Percentiles rank a stretch among this genome's conserved stretches.
Evolutionary conservation across 2,113 vertebrate genomes (phyloP).

Genomic region (Semicossyphus pulcher): DNA sequence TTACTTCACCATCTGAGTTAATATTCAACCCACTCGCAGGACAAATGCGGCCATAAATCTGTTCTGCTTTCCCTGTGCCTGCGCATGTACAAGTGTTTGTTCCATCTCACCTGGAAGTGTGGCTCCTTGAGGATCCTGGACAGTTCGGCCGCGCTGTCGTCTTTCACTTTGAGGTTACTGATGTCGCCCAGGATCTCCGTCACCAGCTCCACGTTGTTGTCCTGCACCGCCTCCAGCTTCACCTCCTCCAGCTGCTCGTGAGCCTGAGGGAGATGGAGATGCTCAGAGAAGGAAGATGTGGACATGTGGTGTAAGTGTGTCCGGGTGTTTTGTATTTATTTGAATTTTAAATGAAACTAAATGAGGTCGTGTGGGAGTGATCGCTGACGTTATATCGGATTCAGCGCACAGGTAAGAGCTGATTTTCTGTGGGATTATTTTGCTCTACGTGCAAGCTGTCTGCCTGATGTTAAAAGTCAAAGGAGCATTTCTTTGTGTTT

Average conservation of each 20-base stretch:
- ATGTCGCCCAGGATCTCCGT: constrained; percentile 98
- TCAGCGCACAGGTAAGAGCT: neutral
- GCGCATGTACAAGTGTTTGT: neutral
- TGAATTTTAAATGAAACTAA: neutral
- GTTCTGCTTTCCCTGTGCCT: neutral
- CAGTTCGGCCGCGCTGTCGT: constrained; percentile 92
- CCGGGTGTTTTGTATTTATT: neutral
- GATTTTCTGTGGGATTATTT: neutral
- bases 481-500: constrained; percentile 10
- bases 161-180: constrained; percentile 87
- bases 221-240: constrained; percentile 97
- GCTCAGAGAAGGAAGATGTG: constrained; percentile 5
- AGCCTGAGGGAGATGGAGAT: constrained; percentile 82
- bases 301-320: neutral
- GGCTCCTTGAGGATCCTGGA: constrained; percentile 94
- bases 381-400: neutral
- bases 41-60: neutral
- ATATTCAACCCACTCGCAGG: too few species aligned
- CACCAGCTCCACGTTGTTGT: constrained; percentile 96
- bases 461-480: constrained; percentile 1
- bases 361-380: neutral
- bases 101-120: constrained; percentile 91
- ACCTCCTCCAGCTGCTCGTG: constrained; percentile 94
- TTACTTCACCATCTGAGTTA: neutral
- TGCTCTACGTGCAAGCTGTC: neutral